Evolutionary conservation across 2,113 vertebrate genomes (phyloP).

Genomic region (Ursus arctos): DNA sequence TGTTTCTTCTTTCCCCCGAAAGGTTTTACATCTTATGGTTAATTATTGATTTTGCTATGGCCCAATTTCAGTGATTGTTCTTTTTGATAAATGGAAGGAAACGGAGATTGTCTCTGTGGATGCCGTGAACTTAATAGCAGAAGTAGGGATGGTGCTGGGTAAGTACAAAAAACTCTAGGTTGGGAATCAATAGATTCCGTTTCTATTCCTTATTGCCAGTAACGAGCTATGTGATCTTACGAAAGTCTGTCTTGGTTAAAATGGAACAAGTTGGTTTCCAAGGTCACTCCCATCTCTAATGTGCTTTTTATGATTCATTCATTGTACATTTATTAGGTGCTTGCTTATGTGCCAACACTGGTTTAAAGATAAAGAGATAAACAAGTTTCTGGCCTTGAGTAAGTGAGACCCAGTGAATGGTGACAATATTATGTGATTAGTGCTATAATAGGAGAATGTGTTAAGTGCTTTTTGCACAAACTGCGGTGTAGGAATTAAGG

Average conservation of each 20-base stretch:
- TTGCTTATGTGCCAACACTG: background rate
- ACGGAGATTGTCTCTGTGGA: conserved; percentile 25
- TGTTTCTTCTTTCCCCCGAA: background rate
- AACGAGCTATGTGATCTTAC: background rate
- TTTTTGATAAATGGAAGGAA: conserved; percentile 46
- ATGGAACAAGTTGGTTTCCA: conserved; percentile 30
- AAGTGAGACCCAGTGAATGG: background rate
- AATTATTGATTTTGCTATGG: background rate
- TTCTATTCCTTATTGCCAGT: conserved; percentile 13
- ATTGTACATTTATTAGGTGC: conserved; percentile 26
- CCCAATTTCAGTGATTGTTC: conserved; percentile 5
- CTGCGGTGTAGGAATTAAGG: background rate
- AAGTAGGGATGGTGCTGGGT: background rate
- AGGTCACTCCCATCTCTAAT: background rate
- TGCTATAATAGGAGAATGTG: background rate
- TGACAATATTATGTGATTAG: background rate
- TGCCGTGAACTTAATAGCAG: background rate
- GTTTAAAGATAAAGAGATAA: conserved; percentile 24
- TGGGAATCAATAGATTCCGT: conserved; percentile 20
- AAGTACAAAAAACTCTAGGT: background rate
- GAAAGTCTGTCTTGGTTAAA: conserved; percentile 59
- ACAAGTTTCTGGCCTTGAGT: background rate
- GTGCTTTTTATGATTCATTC: conserved; percentile 48
- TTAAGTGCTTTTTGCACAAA: background rate
- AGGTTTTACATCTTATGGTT: background rate